Conservation (phyloP, 2,797 vertebrate species). For the Jordanella pulchra region DNA sequence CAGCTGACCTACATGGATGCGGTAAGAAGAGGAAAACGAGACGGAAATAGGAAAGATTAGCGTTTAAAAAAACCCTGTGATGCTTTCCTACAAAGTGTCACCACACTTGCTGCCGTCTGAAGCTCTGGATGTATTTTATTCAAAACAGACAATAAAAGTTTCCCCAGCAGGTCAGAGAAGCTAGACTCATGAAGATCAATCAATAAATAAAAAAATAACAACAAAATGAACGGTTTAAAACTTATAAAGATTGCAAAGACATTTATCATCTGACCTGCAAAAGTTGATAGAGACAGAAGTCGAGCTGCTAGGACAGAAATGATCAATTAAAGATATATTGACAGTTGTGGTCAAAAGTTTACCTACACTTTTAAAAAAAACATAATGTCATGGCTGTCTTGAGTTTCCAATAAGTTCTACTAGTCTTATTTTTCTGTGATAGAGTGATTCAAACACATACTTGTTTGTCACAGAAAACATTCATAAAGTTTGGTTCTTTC, state of each 20-base stretch:
- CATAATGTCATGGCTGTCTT: too few relatives aligned
- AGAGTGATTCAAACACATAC: too few relatives aligned
- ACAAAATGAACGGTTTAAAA: not conserved
- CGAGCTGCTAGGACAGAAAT: not conserved
- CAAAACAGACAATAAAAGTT: too few relatives aligned
- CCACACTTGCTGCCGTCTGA: not conserved
- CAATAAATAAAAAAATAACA: not conserved
- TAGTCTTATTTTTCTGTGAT: too few relatives aligned
- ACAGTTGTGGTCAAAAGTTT: too few relatives aligned
- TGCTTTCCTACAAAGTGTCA: not conserved
- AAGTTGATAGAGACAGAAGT: not conserved
- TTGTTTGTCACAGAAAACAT: too few relatives aligned
- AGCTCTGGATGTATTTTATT: not conserved
- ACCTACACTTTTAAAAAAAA: too few relatives aligned
- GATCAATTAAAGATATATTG: not conserved
- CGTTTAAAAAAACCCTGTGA: not conserved
- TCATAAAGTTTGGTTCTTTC: too few relatives aligned
- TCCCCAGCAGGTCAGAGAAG: not conserved
- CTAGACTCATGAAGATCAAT: not conserved
- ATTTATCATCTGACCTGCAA: not conserved
- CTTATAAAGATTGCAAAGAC: not conserved
- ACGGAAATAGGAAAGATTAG: conserved; percentile 1
- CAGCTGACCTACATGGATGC: conserved; percentile 97
- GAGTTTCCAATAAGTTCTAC: too few relatives aligned
- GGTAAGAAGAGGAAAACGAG: conserved; percentile 70